Conservation (phyloP, 2,888 invertebrate species). For the Cheilosia urbana region DNA sequence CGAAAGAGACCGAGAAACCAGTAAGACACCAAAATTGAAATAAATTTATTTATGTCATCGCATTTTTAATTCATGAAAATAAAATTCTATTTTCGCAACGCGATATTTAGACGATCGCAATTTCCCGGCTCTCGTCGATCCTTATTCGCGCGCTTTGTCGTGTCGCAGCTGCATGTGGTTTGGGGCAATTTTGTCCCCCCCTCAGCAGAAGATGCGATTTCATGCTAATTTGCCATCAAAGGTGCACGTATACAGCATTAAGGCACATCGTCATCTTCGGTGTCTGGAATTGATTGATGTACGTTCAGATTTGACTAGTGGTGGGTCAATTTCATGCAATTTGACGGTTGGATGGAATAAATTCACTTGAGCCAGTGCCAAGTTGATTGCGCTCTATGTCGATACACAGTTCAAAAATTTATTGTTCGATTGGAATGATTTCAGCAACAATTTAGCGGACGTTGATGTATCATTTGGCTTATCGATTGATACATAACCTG, state of each 20-base stretch:
- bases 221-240: conserved; percentile 38
- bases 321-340: not conserved
- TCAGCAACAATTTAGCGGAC: not conserved
- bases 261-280: not conserved
- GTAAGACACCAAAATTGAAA: conserved; percentile 10
- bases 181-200: not conserved
- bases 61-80: conserved; percentile 69
- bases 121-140: no score
- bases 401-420: not conserved
- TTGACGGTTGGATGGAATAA: not conserved
- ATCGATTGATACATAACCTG: conserved; percentile 1
- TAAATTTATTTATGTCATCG: conserved; percentile 51
- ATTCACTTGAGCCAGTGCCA: conserved; percentile 32
- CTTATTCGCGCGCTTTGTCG: not conserved
- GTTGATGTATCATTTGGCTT: not conserved
- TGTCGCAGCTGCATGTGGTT: not conserved
- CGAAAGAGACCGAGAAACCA: not conserved
- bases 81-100: conserved; percentile 59
- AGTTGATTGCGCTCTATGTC: not conserved
- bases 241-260: not conserved
- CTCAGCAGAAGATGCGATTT: conserved; percentile 30
- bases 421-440: not conserved
- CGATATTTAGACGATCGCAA: not conserved
- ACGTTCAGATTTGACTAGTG: conserved; percentile 2
- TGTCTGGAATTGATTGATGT: conserved; percentile 38